Evolutionary conservation across 2,113 vertebrate species (phyloP).

Genomic region (Microtus richardsoni): DNA sequence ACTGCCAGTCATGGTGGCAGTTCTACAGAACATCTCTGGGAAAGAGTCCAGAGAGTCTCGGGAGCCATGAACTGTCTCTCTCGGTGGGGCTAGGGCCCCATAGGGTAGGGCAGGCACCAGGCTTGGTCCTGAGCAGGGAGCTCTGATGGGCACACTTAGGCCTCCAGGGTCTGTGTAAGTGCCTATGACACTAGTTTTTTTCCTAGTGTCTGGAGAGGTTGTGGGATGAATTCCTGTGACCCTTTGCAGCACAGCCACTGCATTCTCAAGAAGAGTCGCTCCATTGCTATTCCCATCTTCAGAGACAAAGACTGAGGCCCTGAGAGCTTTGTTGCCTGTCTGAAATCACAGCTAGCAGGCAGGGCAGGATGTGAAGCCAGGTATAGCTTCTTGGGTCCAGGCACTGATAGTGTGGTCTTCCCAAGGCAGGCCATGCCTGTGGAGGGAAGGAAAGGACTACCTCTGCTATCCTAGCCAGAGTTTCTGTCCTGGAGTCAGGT

Average conservation of each 20-base stretch:
- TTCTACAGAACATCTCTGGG: conserved; percentile 20
- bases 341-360: not conserved
- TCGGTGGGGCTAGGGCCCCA: not conserved
- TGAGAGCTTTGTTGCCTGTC: not conserved
- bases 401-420: not conserved
- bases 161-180: not conserved
- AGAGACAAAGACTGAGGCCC: conserved; percentile 2
- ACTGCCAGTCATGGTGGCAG: not conserved
- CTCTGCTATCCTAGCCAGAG: not conserved
- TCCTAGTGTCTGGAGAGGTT: not conserved
- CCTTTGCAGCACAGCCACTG: rapidly evolving
- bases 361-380: not conserved
- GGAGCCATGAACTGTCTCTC: not conserved
- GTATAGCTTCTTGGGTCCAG: not conserved
- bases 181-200: not conserved
- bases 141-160: not conserved
- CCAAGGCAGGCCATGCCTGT: not conserved
- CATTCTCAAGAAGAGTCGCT: not conserved
- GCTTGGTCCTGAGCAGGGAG: not conserved
- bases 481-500: not conserved
- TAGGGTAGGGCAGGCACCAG: not conserved
- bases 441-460: not conserved
- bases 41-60: not conserved
- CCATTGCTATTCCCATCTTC: not conserved
- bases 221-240: not conserved